Evolutionary conservation across 2,888 invertebrate genomes (phyloP).

Genomic region (Lomographa bimaculata): DNA sequence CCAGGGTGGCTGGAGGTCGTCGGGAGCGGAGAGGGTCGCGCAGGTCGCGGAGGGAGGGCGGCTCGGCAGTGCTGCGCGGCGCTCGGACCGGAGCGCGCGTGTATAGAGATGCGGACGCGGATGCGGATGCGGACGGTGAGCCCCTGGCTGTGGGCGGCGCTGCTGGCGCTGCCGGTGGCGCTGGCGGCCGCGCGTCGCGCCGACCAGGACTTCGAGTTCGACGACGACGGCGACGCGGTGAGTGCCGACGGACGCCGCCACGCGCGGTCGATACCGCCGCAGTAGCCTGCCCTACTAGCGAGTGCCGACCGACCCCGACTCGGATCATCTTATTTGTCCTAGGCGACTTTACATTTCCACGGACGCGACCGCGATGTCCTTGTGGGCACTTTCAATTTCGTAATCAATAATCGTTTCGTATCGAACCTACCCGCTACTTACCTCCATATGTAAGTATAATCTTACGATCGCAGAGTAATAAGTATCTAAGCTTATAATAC

Average conservation of each 20-base stretch:
- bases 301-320: too few species aligned
- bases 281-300: too few species aligned
- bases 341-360: too few species aligned
- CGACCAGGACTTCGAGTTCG: conserved; percentile 77
- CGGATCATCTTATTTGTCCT: too few species aligned
- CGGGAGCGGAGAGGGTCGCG: conserved; percentile 7
- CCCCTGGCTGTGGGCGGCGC: conserved; percentile 34
- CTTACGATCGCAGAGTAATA: too few species aligned
- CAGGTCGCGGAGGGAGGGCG: conserved; percentile 13
- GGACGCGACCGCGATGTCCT: not conserved
- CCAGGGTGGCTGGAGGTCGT: conserved; percentile 18
- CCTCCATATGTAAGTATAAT: too few species aligned
- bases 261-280: conserved; percentile 21
- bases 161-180: conserved; percentile 40
- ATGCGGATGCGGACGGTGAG: conserved; percentile 34
- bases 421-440: too few species aligned
- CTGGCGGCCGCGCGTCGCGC: conserved; percentile 42
- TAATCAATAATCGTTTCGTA: too few species aligned
- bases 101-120: conserved; percentile 39
- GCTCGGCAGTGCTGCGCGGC: too few species aligned
- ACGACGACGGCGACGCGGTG: conserved; percentile 67
- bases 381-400: too few species aligned
- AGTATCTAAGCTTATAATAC: too few species aligned
- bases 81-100: not conserved
- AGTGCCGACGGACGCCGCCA: conserved; percentile 24